Percentiles rank a stretch among this genome's conserved stretches.
phyloP scores from a whole-genome alignment of 2,797 vertebrate genomes.

The Helarctos malayanus region DNA sequence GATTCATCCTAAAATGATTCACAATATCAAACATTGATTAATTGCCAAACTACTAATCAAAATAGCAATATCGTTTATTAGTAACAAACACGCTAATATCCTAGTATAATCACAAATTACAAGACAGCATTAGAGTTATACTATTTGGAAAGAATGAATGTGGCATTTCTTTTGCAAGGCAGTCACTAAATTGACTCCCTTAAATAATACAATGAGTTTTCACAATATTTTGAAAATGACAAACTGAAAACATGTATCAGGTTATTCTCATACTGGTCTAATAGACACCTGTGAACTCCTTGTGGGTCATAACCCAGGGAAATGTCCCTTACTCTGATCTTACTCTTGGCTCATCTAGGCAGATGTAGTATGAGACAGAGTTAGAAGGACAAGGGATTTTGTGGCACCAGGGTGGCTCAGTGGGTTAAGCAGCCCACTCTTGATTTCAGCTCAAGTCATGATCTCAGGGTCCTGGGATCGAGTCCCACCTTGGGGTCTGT shows the following conservation, averaged over 20 bases:
- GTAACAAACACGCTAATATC: slow-evolving; percentile 47
- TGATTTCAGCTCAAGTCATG: not conserved
- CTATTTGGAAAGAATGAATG: slow-evolving; percentile 35
- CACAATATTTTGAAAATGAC: slow-evolving; percentile 36
- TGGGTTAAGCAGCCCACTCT: not conserved
- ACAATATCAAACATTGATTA: slow-evolving; percentile 35
- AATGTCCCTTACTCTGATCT: not conserved
- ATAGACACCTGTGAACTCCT: not conserved
- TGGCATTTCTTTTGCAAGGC: not conserved
- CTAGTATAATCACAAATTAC: slow-evolving; percentile 34
- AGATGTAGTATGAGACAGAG: not conserved
- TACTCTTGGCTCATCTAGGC: not conserved
- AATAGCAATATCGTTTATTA: not conserved
- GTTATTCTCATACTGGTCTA: not conserved
- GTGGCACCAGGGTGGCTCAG: not conserved
- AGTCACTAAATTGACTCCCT: not conserved
- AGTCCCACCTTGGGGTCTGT: fast-evolving
- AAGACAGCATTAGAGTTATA: slow-evolving; percentile 8
- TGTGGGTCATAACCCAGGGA: not conserved
- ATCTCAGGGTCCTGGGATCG: not conserved
- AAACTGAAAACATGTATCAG: not conserved
- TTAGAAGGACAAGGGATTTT: not conserved
- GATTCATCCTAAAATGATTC: slow-evolving; percentile 69
- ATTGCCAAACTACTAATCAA: slow-evolving; percentile 35
- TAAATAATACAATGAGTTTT: slow-evolving; percentile 15